These are phyloP conservation scores for Embidobia sp. DNA, from an alignment of 2,888 invertebrate species.

Conservation along the genomic window DNA sequence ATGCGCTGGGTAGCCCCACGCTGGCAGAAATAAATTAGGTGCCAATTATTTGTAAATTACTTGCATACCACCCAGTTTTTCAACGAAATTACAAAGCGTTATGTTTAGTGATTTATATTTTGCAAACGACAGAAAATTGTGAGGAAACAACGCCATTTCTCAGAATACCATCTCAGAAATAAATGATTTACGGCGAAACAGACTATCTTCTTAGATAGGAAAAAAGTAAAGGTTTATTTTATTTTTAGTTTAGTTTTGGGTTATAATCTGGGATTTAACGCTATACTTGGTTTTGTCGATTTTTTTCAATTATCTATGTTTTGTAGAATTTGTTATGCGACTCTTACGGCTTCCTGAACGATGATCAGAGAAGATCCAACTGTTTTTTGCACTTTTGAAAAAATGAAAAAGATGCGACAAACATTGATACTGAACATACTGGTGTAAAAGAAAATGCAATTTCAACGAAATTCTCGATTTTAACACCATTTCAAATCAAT, in stretches of 20 bases:
- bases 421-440: conserved; percentile 3
- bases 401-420: neutral
- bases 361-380: no score
- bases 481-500: neutral
- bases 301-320: conserved; percentile 7
- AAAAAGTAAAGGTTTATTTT: conserved; percentile 10
- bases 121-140: conserved; percentile 5
- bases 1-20: conserved; percentile 7
- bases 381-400: neutral
- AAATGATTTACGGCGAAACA: conserved; percentile 1
- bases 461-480: no score
- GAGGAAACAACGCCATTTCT: conserved; percentile 5
- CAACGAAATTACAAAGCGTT: conserved; percentile 11
- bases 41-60: conserved; percentile 13
- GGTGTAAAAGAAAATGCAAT: no score
- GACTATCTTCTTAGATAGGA: neutral
- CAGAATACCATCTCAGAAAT: neutral
- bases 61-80: conserved; percentile 13
- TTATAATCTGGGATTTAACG: conserved; percentile 5
- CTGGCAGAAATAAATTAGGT: conserved; percentile 14
- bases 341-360: neutral
- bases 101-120: conserved; percentile 8
- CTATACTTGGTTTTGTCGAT: conserved; percentile 9
- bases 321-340: conserved; percentile 8
- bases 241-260: conserved; percentile 2